These are phyloP conservation scores for Xenentodon cancila DNA, from an alignment of 2,797 vertebrate species.

Conservation along the genomic window DNA sequence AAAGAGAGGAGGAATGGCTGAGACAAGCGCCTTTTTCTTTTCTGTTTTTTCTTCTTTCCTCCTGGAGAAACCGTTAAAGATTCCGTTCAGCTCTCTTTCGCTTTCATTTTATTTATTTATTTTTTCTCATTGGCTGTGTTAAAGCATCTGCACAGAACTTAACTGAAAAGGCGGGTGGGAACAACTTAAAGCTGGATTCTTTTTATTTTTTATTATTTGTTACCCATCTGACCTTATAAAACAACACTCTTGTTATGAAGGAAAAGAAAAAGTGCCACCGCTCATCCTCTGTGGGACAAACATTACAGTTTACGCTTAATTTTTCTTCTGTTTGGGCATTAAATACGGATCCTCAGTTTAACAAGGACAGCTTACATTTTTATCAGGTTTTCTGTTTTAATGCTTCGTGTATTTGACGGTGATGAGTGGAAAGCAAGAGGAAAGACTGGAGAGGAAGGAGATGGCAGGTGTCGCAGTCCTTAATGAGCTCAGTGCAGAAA, in stretches of 20 bases:
- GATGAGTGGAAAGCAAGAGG: constrained; percentile 35
- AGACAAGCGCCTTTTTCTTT: constrained; percentile 12
- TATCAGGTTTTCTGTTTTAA: constrained; percentile 6
- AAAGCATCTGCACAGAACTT: not conserved
- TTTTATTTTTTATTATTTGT: not conserved
- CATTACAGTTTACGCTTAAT: constrained; percentile 3
- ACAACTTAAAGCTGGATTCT: not conserved
- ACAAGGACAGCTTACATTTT: constrained; percentile 14
- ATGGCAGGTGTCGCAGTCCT: constrained; percentile 51
- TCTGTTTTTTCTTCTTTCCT: constrained; percentile 48
- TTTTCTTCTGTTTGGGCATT: constrained; percentile 4
- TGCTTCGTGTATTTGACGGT: constrained; percentile 37
- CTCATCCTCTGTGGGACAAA: not conserved
- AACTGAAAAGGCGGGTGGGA: no score
- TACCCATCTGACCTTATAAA: constrained; percentile 2
- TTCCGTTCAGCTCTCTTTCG: constrained; percentile 4
- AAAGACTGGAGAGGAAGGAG: constrained; percentile 41
- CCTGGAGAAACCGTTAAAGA: constrained; percentile 28
- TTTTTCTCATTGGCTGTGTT: constrained; percentile 5
- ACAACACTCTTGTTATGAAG: not conserved
- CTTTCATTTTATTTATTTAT: constrained; percentile 1
- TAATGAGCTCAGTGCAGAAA: constrained; percentile 14
- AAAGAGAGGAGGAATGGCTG: constrained; percentile 50
- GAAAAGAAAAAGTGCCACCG: no score
- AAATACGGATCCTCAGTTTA: not conserved